Base-by-base conservation (phyloP, 2,113 vertebrate species). In the Siphamia tubifer region DNA sequence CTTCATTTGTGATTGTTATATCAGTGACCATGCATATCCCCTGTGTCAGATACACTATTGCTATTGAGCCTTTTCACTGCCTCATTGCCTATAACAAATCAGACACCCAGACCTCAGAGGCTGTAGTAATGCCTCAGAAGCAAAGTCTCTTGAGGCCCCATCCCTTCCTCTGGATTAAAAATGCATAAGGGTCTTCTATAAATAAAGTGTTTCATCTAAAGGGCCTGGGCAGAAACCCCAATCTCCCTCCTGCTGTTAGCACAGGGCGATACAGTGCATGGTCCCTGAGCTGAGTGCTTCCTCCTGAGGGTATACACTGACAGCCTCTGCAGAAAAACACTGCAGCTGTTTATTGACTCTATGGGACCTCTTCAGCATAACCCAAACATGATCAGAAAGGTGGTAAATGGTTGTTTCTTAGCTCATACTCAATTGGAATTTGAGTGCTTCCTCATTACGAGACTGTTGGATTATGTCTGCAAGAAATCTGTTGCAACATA, bases 121-220 rank as follows among this genome's bases (percentile, higher is more conserved):
- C 53, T 45, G 32, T 48, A 25, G 51, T 23, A 42, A 49, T 40
- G 55, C 68, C 63, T 79, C 76, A 78, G 82, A 74, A 77, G 70
- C 76, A 63, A 52, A 68, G 51, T 71, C 84, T 76, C 79, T 55
- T 4, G 79, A 55, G 81, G 66, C 75, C 19, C 31, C 67, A 74
- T 74, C 78, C 61, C 58, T 81, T 82, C 80, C 57, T 74, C 82
- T 63, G 63, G 85, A 91, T 92, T 74, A 92, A 92, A 91, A 84
- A 91, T 92, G 86, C 67, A 93, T 15, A 21, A 77, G 79, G 58
- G 21, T 24, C 44, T 84, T 89, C 91, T 91, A 93, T 91, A 91
- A 92, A 92, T 92, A 92, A 74, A 89, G 82, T 82, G 81, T 91
- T 91, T 90, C 78, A 91, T 90, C 82, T 85, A 71, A 79, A 83